phyloP scores from a whole-genome alignment of 1,140 invertebrate species.

The Trichomalopsis sarcophagae region DNA sequence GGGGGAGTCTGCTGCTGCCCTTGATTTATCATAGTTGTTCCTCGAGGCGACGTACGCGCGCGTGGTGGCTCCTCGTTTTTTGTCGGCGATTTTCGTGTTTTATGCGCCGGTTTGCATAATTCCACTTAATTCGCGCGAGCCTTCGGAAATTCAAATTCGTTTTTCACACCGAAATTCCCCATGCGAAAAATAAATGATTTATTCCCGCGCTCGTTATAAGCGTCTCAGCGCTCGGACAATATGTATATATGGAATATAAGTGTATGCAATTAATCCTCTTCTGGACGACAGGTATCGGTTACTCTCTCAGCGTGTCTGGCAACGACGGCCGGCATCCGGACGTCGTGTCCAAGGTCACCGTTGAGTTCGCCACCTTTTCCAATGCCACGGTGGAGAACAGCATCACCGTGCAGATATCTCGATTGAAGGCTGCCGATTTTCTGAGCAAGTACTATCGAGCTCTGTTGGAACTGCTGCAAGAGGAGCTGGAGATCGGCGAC shows the following conservation, averaged over 20 bases:
- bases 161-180: background rate
- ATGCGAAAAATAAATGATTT: background rate
- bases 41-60: background rate
- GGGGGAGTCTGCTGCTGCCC: constrained; percentile 11
- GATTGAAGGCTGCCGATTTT: constrained; percentile 84
- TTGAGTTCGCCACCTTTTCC: constrained; percentile 87
- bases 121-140: constrained; percentile 35
- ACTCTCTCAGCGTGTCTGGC: constrained; percentile 86
- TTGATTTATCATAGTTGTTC: constrained; percentile 41
- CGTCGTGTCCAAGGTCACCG: constrained; percentile 88
- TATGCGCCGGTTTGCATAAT: constrained; percentile 44
- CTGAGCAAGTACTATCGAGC: constrained; percentile 84
- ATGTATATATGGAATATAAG: background rate
- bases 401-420: constrained; percentile 83
- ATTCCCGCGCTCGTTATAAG: background rate
- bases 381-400: constrained; percentile 90
- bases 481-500: constrained; percentile 79
- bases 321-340: constrained; percentile 92
- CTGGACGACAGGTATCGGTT: constrained; percentile 74
- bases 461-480: constrained; percentile 83
- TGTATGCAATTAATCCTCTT: background rate
- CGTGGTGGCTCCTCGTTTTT: background rate
- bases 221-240: background rate
- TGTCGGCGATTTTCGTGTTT: constrained; percentile 24
- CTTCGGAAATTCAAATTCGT: background rate